Base-by-base conservation (phyloP, 2,113 vertebrate genomes). In the Peromyscus maniculatus region DNA sequence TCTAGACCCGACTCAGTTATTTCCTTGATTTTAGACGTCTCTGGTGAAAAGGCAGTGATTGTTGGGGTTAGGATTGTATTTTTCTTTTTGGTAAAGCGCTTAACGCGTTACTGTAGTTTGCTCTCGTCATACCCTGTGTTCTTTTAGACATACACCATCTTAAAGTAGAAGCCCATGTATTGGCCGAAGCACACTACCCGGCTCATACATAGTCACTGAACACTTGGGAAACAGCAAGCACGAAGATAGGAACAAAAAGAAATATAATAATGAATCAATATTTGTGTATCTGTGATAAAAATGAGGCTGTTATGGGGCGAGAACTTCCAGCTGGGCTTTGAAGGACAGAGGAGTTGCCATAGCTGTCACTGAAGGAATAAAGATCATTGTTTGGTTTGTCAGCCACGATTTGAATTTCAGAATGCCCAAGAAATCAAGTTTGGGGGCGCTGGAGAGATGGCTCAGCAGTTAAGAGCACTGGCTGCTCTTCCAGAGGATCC, bases 71-170 rank as follows among this genome's bases (percentile, higher is more conserved):
- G 55, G 4, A 7, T 90, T 96, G 91, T 55, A 36, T 43, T 64
- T 75, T 69, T 87, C 19, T 82, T 92, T 83, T 86, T 91, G 33
- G 84, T 95, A 74, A 92, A 91, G 28, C 39, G 52, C 0, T 95
- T 64, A 87, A 28, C 21, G 59, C 92, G 90, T 93, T 67, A 77
- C 66, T 96, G 36, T 57, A 82, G 39, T 39, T 83, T 22, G 7
- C 43, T 93, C 17, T 66, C 10, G 13, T 36, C 21, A 12, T 12
- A 15, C 39, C 28, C 36, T 52, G 39, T 79, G 93, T 64, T 79
- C 49, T 67, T 91, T n/a, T 4, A 26, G n/a, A 36, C 43, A 1
- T 89, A 19, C 55, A 7, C 46, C 77, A 0, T 46, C n/a, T 11
- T n/a, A 64, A 74, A 67, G 52, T 28, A 49, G 26, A 87, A 89